phyloP scores from a whole-genome alignment of 2,888 invertebrate species.

The Neuroscelio doddi region DNA sequence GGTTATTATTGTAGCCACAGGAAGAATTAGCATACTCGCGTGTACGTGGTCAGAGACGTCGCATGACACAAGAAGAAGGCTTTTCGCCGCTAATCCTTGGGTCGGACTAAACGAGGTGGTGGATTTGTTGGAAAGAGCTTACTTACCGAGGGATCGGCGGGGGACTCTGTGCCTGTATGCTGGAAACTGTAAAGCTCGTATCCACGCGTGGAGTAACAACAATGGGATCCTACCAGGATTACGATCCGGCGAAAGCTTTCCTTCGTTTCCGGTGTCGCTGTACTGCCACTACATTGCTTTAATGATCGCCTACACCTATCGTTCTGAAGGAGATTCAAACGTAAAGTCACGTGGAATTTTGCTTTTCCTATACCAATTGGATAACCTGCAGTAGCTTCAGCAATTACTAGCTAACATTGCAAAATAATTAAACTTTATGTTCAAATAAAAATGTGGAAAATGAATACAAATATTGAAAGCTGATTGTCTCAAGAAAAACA shows the following conservation, averaged over 20 bases:
- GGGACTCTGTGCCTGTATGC: slow-evolving; percentile 35
- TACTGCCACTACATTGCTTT: slow-evolving; percentile 12
- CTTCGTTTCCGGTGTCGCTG: slow-evolving; percentile 33
- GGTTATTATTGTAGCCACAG: slow-evolving; percentile 53
- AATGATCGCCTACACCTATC: slow-evolving; percentile 41
- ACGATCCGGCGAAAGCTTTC: slow-evolving; percentile 56
- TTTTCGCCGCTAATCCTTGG: slow-evolving; percentile 65
- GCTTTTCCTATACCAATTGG: slow-evolving; percentile 18
- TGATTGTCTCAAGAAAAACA: slow-evolving; percentile 6
- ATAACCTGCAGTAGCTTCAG: slow-evolving; percentile 8
- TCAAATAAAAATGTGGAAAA: not conserved
- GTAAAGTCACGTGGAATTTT: slow-evolving; percentile 6
- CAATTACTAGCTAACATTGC: slow-evolving; percentile 25
- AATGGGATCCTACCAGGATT: slow-evolving; percentile 65
- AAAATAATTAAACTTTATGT: slow-evolving; percentile 27
- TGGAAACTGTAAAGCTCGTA: slow-evolving; percentile 65
- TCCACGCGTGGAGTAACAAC: slow-evolving; percentile 67
- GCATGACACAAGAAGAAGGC: slow-evolving; percentile 65
- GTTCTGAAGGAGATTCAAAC: slow-evolving; percentile 19
- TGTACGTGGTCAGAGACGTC: slow-evolving; percentile 67
- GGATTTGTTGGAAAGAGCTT: slow-evolving; percentile 72
- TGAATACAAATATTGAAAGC: not conserved
- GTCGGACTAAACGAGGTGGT: slow-evolving; percentile 70
- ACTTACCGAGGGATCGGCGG: slow-evolving; percentile 50
- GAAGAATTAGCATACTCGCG: slow-evolving; percentile 63